phyloP scores from a whole-genome alignment of 2,113 vertebrate genomes.

The Elanus axillaris region DNA sequence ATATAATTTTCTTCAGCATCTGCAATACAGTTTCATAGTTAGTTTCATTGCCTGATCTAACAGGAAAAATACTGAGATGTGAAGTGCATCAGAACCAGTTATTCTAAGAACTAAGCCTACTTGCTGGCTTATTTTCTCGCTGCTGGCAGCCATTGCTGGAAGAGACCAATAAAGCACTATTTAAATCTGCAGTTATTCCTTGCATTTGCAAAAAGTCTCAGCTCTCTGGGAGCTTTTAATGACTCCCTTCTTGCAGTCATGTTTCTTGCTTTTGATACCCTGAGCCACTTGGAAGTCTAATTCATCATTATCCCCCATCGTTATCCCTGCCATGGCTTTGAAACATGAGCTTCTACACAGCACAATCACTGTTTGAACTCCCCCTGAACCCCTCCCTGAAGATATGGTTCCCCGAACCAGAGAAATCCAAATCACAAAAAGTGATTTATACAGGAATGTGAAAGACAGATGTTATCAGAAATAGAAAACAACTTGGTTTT shows the following conservation, averaged over 20 bases:
- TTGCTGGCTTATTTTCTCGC: background rate
- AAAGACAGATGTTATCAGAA: background rate
- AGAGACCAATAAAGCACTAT: background rate
- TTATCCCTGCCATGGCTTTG: background rate
- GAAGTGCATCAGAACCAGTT: background rate
- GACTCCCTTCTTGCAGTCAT: background rate
- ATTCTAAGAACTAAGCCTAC: background rate
- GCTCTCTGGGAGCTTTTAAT: background rate
- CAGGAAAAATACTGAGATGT: background rate
- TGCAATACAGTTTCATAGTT: background rate
- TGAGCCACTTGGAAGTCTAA: background rate
- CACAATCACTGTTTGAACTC: background rate
- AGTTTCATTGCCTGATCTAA: background rate
- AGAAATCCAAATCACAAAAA: background rate
- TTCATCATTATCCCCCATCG: background rate
- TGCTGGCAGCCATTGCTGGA: background rate
- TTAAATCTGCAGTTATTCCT: background rate
- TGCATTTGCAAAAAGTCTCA: background rate
- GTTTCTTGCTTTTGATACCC: background rate
- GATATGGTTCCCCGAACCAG: background rate
- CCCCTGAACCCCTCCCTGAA: background rate
- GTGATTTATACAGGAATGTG: background rate
- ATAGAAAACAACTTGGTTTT: background rate
- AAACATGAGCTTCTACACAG: background rate
- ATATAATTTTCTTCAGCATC: background rate